Evolutionary conservation across 2,888 invertebrate species (phyloP), one percentile per base, ranked within the genome.

Genomic region (Acanthosepion lycidas): DNA sequence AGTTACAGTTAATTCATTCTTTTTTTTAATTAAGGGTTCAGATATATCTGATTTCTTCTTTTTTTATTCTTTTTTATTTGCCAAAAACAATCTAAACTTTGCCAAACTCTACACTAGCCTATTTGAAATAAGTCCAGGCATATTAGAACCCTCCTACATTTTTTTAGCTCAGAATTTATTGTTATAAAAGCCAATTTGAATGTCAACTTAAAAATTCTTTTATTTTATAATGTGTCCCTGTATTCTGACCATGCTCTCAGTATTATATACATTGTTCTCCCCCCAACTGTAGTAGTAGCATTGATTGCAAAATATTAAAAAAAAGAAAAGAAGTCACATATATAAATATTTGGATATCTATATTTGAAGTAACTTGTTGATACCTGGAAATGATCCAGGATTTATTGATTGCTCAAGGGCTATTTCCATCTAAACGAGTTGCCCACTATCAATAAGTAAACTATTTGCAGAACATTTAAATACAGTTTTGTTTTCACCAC

Each of bases 281-380:
- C 15, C 6, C n/a, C n/a, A 78, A 28, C 78, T 78, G n/a, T 15
- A 78, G 78, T 78, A n/a, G 78, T 12, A 78, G n/a, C 33, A 78
- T n/a, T 78, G 78, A n/a, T 12, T 78, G n/a, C 78, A n/a, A 33
- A 78, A 78, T 78, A 78, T 78, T 6, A 78, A 78, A 78, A 12
- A 12, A n/a, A 6, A 78, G 33, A 78, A 12, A 12, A n/a, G 12
- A 78, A 78, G n/a, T 78, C 78, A n/a, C n/a, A n/a, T 78, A 78
- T 78, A 78, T 78, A 78, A 78, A 78, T 78, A 78, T 78, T 78
- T 78, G n/a, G 78, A 78, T 78, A n/a, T 78, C 78, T 59, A 59
- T 59, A 59, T 59, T 59, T 59, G 59, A 59, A 59, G 59, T 59
- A 59, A 59, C 59, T 59, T 59, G 59, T 59, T 59, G 59, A 59